phyloP scores from a whole-genome alignment of 2,113 vertebrate species.

The Zosterops borbonicus region DNA sequence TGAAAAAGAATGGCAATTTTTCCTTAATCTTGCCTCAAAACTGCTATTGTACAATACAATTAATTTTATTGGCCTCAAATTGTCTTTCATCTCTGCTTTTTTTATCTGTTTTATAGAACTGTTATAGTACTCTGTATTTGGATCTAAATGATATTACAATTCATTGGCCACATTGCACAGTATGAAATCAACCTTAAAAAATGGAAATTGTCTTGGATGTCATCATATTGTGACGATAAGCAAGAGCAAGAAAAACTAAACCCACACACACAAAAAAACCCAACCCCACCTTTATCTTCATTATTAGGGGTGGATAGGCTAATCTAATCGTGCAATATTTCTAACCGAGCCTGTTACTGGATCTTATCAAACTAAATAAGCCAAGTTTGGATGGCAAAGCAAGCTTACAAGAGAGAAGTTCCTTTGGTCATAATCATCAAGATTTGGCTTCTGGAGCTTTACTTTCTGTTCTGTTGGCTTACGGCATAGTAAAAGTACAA shows the following conservation, averaged over 20 bases:
- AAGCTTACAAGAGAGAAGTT: slow-evolving; percentile 32
- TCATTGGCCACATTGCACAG: neutral
- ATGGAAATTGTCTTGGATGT: neutral
- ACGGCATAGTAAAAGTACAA: slow-evolving; percentile 9
- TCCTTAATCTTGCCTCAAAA: neutral
- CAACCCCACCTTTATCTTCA: neutral
- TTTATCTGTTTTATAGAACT: neutral
- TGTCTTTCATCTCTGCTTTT: neutral
- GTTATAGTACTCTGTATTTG: neutral
- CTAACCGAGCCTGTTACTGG: slow-evolving; percentile 21
- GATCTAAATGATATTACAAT: neutral
- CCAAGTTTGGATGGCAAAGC: neutral
- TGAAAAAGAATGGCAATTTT: neutral
- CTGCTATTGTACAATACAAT: neutral
- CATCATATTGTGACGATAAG: neutral
- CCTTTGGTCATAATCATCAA: slow-evolving; percentile 41
- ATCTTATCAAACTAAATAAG: slow-evolving; percentile 34
- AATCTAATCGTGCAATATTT: neutral
- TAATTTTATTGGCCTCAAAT: neutral
- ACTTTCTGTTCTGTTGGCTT: slow-evolving; percentile 46
- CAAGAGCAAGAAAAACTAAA: neutral
- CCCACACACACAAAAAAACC: neutral
- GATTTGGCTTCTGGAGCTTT: slow-evolving; percentile 43
- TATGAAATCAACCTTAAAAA: neutral
- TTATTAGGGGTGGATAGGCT: neutral